A percentile compares a stretch with the other conserved stretches of the same genome.
These are phyloP conservation scores for Indri indri DNA, from an alignment of 2,113 vertebrate species.

Conservation along the genomic window DNA sequence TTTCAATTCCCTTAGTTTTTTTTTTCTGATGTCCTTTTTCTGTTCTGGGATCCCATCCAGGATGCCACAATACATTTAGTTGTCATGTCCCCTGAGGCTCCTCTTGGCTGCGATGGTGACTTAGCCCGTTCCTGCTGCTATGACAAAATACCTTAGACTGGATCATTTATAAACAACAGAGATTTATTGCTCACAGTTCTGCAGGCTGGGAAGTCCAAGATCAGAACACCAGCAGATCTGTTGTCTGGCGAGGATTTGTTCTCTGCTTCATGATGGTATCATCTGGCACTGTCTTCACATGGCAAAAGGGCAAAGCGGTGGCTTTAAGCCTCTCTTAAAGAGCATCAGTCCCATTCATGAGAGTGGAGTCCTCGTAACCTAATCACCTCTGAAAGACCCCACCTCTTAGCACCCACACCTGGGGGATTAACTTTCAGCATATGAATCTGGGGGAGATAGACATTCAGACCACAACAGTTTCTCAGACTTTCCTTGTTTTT, in stretches of 20 bases:
- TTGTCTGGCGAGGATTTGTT: background rate
- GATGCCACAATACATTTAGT: background rate
- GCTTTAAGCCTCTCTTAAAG: background rate
- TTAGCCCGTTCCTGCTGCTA: background rate
- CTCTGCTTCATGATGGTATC: background rate
- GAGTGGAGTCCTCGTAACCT: background rate
- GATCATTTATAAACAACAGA: background rate
- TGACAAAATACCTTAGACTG: background rate
- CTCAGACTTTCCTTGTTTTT: background rate
- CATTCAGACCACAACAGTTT: background rate
- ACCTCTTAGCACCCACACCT: background rate
- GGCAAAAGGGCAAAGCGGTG: background rate
- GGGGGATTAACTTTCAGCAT: background rate
- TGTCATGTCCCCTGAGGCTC: background rate
- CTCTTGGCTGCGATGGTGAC: background rate
- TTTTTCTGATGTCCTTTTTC: background rate
- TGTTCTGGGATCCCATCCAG: background rate
- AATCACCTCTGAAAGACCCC: background rate
- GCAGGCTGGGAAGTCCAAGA: background rate
- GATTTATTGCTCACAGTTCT: background rate
- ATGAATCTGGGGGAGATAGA: background rate
- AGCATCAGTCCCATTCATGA: background rate
- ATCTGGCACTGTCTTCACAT: background rate
- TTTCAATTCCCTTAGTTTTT: background rate
- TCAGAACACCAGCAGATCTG: background rate